Evolutionary conservation across 2,797 vertebrate genomes (phyloP), one percentile per base, ranked within the genome.

Genomic region (Catamblyrhynchus diadema): DNA sequence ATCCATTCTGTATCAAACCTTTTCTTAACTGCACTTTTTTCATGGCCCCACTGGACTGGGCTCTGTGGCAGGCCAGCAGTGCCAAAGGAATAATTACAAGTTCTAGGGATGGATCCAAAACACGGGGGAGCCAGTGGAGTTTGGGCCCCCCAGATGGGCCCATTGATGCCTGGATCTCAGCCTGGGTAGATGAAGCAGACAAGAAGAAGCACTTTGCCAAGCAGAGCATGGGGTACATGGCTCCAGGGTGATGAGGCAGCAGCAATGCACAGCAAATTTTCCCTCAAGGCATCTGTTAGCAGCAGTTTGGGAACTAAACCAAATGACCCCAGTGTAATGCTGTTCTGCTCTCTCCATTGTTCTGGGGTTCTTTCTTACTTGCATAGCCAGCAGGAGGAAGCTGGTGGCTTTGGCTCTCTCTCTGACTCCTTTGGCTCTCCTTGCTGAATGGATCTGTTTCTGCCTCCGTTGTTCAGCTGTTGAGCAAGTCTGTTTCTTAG

Each of bases 311-410:
- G 94, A 95, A 75, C 35, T 54, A 79, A 94, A 94, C 28, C 54
- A 88, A 86, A 78, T 75, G 65, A 88, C 72, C 61, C 64, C 73
- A 75, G 66, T 51, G 85, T 81, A 69, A 93, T 84, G 50, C 50
- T 86, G 33, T 72, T 91, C 62, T 88, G n/a, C 66, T 93, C 66
- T 72, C 47, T 78, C 62, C 77, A 79, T 95, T 94, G 88, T 95
- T 94, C 75, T 73, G 41, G 20, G 47, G n/a, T 56, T 17, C 56
- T 65, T 87, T 78, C 53, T 89, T 86, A n/a, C 65, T 91, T 77
- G 66, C 77, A n/a, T 8, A 91, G 61, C 79, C 79, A 72, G 81
- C 81, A 92, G 65, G 72, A 95, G 73, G 73, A 93, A 79, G 67
- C 50, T 90, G 80, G 79, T 93, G 85, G 59, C 82, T 93, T 95